Base-by-base conservation (phyloP, 2,888 invertebrate genomes). In the Drosophila anceps region DNA sequence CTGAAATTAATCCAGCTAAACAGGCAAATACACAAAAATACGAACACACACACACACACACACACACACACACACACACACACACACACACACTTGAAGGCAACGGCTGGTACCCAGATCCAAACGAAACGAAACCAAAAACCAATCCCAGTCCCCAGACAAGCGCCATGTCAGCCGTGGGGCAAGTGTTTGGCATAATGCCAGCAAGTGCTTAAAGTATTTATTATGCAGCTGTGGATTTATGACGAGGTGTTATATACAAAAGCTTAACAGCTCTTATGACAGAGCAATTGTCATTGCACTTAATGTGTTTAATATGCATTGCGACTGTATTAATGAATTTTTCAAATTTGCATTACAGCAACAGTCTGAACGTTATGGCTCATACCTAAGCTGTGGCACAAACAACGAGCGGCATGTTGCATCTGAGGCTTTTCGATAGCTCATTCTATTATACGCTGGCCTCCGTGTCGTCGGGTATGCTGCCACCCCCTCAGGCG, bases 381-480 rank as follows among this genome's bases (percentile, higher is more conserved):
- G 37, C 37, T 33, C 31, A 53, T 12, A 59, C 37, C 53, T 65
- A 73, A 68, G 64, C 7, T 31, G 10, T 6, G 18, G 18, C 29
- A 50, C 29, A 57, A 39, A n/a, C 39, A 71, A 67, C 24, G 10
- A 46, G 27, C 68, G 69, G 59, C 57, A 90, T 87, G 86, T 73
- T 88, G 73, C 89, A 87, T 64, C 62, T 90, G 54, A 74, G 87
- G 67, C 76, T 90, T 51, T 87, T 88, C 58, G 86, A 90, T 66
- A 83, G 69, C 72, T 78, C 90, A 13, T 76, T 88, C 15, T 79
- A 88, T 48, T 84, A 84, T 39, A 79, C 84, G n/a, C 64, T 85
- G 69, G 77, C 88, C 60, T 79, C 84, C 9, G 74, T 69, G 27
- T 72, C 76, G n/a, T 73, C 88, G 41, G 76, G 67, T 35, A 67